These are phyloP conservation scores for Troides aeacus DNA, from an alignment of 2,888 invertebrate species.

Conservation along the genomic window DNA sequence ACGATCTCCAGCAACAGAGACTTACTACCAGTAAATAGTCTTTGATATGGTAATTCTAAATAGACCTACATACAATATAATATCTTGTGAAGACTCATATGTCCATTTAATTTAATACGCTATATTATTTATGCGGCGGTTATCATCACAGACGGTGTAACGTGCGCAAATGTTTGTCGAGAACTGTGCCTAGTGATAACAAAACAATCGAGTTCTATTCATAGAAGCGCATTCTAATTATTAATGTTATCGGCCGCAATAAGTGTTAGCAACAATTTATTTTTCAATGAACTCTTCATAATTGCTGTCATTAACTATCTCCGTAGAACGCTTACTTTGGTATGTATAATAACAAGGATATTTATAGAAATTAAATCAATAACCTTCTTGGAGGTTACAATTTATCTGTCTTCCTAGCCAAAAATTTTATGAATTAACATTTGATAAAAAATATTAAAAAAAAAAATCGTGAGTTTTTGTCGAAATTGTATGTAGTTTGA, in stretches of 20 bases:
- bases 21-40: no score
- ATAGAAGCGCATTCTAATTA: constrained; percentile 28
- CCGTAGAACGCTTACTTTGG: constrained; percentile 4
- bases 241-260: constrained; percentile 22
- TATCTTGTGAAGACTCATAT: background rate
- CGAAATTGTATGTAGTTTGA: no score
- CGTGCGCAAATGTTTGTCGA: constrained; percentile 16
- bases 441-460: no score
- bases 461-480: no score
- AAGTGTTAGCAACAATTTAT: constrained; percentile 26
- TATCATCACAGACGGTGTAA: constrained; percentile 19
- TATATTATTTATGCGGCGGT: background rate
- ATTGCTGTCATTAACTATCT: constrained; percentile 18
- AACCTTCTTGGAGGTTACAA: no score
- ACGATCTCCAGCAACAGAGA: no score
- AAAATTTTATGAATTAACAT: no score
- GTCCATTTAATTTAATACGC: constrained; percentile 20
- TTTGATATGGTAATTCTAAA: no score
- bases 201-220: constrained; percentile 27
- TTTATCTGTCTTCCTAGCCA: no score
- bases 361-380: background rate
- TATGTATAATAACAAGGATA: background rate
- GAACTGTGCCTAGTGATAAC: constrained; percentile 23
- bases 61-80: no score
- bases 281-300: constrained; percentile 29